Conservation (phyloP, 2,888 invertebrate genomes). For the Brachyptera risi region DNA sequence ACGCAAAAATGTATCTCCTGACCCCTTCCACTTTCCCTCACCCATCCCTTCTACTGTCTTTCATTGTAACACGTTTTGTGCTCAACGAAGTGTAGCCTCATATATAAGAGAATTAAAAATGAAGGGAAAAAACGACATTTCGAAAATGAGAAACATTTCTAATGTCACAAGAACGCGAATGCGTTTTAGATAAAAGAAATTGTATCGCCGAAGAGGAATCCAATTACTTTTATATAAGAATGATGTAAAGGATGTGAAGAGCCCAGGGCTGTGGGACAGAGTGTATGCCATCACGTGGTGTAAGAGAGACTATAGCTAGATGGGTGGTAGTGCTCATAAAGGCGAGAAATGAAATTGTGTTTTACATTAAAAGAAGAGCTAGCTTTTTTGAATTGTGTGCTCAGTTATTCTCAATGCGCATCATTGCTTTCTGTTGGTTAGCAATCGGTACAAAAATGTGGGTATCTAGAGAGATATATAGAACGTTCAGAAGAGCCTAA, state of each 20-base stretch:
- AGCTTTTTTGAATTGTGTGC: not conserved
- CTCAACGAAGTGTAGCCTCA: not conserved
- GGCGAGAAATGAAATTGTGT: conserved; percentile 21
- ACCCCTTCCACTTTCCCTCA: too few species aligned
- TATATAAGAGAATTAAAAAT: too few species aligned
- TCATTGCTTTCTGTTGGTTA: too few species aligned
- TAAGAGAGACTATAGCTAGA: not conserved
- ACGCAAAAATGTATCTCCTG: too few species aligned
- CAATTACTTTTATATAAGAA: conserved; percentile 17
- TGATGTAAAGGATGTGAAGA: conserved; percentile 10
- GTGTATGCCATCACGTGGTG: too few species aligned
- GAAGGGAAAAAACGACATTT: conserved; percentile 1
- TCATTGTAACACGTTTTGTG: too few species aligned
- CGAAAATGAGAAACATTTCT: not conserved
- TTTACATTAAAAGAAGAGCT: conserved; percentile 5
- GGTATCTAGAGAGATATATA: too few species aligned
- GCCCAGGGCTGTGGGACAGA: too few species aligned
- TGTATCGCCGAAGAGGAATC: conserved; percentile 8
- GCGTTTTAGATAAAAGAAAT: not conserved
- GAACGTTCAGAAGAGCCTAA: too few species aligned
- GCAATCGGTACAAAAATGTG: too few species aligned
- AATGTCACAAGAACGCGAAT: conserved; percentile 8
- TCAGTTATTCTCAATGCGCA: not conserved
- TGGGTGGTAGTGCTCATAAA: conserved; percentile 1
- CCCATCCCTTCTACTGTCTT: too few species aligned